Conservation (phyloP, 2,797 vertebrate species). For the Sparidentex hasta region DNA sequence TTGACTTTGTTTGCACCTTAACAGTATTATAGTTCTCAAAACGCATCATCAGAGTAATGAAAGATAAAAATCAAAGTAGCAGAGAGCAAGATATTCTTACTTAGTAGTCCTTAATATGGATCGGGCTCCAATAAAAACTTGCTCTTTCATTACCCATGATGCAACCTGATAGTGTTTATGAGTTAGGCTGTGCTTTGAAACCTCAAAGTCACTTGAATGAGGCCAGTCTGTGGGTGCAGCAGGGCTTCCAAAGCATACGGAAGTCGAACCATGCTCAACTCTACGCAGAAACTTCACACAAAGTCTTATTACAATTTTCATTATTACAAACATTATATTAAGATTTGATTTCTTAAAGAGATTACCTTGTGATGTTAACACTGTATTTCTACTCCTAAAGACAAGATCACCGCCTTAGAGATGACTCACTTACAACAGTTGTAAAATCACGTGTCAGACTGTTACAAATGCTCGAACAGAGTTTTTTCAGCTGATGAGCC, state of each 20-base stretch:
- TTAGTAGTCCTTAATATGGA: not conserved
- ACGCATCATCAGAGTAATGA: not conserved
- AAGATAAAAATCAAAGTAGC: slow-evolving; percentile 3
- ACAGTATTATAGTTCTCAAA: slow-evolving; percentile 1
- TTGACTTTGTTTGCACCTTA: slow-evolving; percentile 19
- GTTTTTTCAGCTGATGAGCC: not conserved
- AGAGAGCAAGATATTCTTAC: not conserved
- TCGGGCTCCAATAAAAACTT: not conserved
- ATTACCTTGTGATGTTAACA: no score
- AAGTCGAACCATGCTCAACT: not conserved
- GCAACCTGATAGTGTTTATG: not conserved
- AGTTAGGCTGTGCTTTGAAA: not conserved
- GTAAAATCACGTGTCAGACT: not conserved
- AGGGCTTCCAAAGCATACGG: no score
- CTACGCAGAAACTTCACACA: not conserved
- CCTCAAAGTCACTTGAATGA: not conserved
- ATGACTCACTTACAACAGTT: not conserved
- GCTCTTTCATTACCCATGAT: not conserved
- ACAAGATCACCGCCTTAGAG: not conserved
- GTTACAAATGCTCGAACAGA: not conserved
- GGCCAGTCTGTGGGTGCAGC: no score
- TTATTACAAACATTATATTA: no score
- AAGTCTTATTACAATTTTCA: no score
- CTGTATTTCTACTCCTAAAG: not conserved
- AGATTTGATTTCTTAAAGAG: no score